Evolutionary conservation across 2,113 vertebrate species (phyloP).

Genomic region (Ceyx melanurus): DNA sequence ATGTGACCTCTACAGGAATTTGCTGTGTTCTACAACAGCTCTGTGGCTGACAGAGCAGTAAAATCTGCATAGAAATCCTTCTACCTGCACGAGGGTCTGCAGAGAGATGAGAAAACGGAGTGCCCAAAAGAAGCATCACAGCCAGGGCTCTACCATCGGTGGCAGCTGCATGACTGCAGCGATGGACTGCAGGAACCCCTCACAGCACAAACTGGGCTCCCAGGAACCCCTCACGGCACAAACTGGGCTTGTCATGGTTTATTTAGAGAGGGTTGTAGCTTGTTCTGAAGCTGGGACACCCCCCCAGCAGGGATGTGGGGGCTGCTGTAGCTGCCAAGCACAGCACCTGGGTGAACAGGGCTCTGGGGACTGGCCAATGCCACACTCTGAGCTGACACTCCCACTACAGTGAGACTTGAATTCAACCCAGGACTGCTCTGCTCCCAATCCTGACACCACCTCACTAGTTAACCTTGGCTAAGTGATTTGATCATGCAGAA

Average conservation of each 20-base stretch:
- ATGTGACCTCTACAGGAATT: not conserved
- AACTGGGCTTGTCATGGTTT: not conserved
- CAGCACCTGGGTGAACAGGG: not conserved
- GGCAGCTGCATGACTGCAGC: rapidly evolving
- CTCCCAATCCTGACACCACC: not conserved
- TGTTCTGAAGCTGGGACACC: not conserved
- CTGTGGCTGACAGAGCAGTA: not conserved
- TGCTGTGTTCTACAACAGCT: not conserved
- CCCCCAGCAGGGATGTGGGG: not conserved
- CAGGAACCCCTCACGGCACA: too few relatives aligned
- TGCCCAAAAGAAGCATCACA: not conserved
- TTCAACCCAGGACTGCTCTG: not conserved
- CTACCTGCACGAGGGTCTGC: not conserved
- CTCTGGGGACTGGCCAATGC: not conserved
- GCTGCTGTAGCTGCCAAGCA: not conserved
- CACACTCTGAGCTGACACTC: not conserved
- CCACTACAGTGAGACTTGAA: not conserved
- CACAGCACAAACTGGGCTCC: not conserved
- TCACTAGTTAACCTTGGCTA: not conserved
- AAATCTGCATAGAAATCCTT: not conserved
- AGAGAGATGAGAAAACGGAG: not conserved
- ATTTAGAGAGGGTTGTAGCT: not conserved
- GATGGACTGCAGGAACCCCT: not conserved
- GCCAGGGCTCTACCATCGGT: not conserved
- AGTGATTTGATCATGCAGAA: constrained; percentile 11